Percentiles rank a stretch among this genome's conserved stretches.
Conservation (phyloP, 2,888 invertebrate genomes). For the Himalopsyche tibetana region DNA sequence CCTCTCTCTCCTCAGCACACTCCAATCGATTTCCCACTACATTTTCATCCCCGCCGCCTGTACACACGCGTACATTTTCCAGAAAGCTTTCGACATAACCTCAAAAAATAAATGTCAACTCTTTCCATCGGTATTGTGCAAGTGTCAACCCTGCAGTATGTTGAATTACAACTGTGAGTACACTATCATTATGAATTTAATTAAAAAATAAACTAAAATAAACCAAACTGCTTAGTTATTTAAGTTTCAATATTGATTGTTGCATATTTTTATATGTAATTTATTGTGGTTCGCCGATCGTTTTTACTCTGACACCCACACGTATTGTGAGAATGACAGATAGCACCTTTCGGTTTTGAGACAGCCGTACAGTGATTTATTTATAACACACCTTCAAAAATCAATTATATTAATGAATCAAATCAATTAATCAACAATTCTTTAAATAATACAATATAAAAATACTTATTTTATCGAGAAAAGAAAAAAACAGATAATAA, state of each 20-base stretch:
- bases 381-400: not conserved
- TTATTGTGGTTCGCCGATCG: not conserved
- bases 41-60: conserved; percentile 34
- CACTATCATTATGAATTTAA: not conserved
- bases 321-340: not conserved
- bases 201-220: not conserved
- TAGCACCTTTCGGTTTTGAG: not conserved
- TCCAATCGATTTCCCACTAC: conserved; percentile 30
- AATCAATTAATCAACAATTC: not conserved
- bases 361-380: not conserved
- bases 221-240: too few relatives aligned
- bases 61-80: conserved; percentile 25
- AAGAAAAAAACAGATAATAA: not conserved
- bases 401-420: not conserved
- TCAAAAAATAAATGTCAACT: conserved; percentile 37
- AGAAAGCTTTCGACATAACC: conserved; percentile 16
- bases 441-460: not conserved
- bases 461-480: not conserved
- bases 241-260: conserved; percentile 13
- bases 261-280: not conserved
- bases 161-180: not conserved
- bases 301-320: conserved; percentile 6
- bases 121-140: not conserved
- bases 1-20: conserved; percentile 1
- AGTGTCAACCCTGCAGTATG: conserved; percentile 35